Base-by-base conservation (phyloP, 2,113 vertebrate species). In the Nothocercus julius region DNA sequence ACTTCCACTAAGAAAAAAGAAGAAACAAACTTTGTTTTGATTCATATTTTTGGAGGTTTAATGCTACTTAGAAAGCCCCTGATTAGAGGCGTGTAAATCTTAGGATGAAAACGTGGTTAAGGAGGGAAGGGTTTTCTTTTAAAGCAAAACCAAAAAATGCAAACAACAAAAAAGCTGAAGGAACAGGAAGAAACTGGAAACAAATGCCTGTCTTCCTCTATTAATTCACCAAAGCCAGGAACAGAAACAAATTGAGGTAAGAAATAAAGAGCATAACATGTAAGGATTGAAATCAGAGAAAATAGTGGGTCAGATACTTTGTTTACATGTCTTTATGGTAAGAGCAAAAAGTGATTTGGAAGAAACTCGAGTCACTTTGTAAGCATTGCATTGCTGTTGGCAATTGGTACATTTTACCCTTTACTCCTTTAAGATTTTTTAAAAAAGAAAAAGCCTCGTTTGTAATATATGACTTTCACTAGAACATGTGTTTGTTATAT, bases 121-220 rank as follows among this genome's bases (percentile, higher is more conserved):
- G 82, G 73, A 76, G 53, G 40, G 62, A 64, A 82, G 40, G 73
- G 20, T 90, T 90, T 86, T 63, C 53, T 51, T 87, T 42, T 32
- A 64, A 77, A 87, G 64, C 68, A 61, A 85, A 80, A 18, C 5
- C 64, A 75, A 87, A 32, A 85, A 80, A 63, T 40, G 18, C 25
- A 59, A 78, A 11, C n/a, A 45, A 80, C 51, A 59, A 74, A 91
- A 92, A 89, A 83, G 27, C 30, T 81, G 74, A 72, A 85, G 75
- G 78, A 93, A 22, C 61, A 85, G 87, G 72, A 90, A 18, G 79
- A 62, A 89, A 89, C 70, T 93, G 89, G 93, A 61, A 87, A 69
- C 77, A 94, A 34, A 88, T 79, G 90, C 83, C 22, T 93, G 42
- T 82, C 88, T 94, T 83, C 66, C 86, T 93, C 77, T 82, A 38